Conservation (phyloP, 1,140 invertebrate genomes). For the Scaptomyza pallida region DNA sequence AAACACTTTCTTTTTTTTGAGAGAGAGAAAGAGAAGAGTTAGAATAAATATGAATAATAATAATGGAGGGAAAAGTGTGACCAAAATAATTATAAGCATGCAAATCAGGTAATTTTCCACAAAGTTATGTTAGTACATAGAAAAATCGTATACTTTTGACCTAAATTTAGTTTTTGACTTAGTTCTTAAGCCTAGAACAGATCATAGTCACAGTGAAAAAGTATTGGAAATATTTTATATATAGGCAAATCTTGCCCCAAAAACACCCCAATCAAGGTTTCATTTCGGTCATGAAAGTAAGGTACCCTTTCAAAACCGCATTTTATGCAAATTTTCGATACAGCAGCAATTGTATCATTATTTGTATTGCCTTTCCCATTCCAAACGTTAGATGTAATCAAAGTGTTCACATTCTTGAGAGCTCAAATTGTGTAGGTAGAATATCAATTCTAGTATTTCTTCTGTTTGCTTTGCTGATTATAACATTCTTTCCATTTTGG, state of each 20-base stretch:
- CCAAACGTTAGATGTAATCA: constrained; percentile 7
- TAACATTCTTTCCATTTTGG: constrained; percentile 41
- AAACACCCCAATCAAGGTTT: too few relatives aligned
- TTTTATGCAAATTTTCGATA: not conserved
- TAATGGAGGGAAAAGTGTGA: not conserved
- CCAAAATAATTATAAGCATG: not conserved
- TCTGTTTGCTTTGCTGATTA: constrained; percentile 61
- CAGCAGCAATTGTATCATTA: too few relatives aligned
- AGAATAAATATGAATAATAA: not conserved
- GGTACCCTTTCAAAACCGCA: not conserved
- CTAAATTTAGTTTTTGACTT: not conserved
- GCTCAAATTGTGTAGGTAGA: constrained; percentile 21
- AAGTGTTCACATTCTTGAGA: constrained; percentile 20
- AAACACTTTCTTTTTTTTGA: not conserved
- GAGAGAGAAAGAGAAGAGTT: not conserved
- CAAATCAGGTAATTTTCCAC: not conserved
- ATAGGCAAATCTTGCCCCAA: not conserved
- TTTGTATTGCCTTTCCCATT: not conserved
- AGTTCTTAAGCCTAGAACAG: too few relatives aligned
- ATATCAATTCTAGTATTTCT: not conserved
- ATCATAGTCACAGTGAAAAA: too few relatives aligned
- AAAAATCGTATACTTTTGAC: not conserved
- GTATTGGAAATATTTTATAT: too few relatives aligned
- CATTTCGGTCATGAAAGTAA: too few relatives aligned
- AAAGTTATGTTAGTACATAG: too few relatives aligned